Base-by-base conservation (phyloP, 2,113 vertebrate genomes). In the Cettia cetti region DNA sequence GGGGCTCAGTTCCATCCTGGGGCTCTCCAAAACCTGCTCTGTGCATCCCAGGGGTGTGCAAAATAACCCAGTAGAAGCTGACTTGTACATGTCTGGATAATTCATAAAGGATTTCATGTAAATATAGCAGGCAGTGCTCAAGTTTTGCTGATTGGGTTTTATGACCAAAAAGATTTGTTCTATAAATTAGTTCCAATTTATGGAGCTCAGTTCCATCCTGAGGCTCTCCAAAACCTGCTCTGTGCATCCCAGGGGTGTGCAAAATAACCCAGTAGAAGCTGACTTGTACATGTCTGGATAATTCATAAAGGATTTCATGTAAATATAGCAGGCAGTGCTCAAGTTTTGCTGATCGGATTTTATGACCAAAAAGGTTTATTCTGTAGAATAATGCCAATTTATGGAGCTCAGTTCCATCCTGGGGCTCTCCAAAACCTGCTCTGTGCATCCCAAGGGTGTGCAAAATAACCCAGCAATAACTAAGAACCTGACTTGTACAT, bases 161-260 rank as follows among this genome's bases (percentile, higher is more conserved):
- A 19, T 0, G 2, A 22, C 42, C 40, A 33, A n/a, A n/a, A n/a
- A n/a, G n/a, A n/a, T n/a, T n/a, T n/a, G n/a, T n/a, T n/a, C n/a
- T n/a, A n/a, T n/a, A n/a, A n/a, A n/a, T n/a, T 26, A 37, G 10
- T 57, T 57, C 9, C 22, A 2, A 15, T 22, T 11, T 17, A n/a
- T 4, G 37, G 47, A 31, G 31, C 8, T 47, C 16, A 4, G 0
- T 22, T 35, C 54, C 35, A 0, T 13, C 17, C 9, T 2, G 12
- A 28, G 16, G 42, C 6, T 27, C 60, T 56, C 30, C 50, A 37
- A 6, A 65, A 12, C 1, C 33, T 68, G 42, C 14, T 2, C 1
- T 13, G 6, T 11, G 2, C 37, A 27, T 30, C 61, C 4, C 11
- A 7, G 26, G 22, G 21, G 1, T 70, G 35, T 17, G 35, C 35